Percentiles rank a stretch among this genome's conserved stretches.
Conservation (phyloP, 2,113 vertebrate species). For the Gambusia affinis region DNA sequence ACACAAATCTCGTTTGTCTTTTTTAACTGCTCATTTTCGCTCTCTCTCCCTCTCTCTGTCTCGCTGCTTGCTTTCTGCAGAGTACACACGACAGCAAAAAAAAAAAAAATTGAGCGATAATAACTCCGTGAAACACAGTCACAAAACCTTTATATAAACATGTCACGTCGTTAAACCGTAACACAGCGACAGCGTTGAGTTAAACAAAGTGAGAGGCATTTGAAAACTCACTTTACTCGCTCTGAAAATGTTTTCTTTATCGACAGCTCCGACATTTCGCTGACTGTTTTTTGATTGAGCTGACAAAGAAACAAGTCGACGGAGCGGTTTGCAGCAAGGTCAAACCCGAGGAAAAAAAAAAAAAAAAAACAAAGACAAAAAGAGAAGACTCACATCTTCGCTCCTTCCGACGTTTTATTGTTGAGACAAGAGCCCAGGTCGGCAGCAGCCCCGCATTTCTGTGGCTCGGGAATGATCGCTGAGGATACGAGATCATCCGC, state of each 20-base stretch:
- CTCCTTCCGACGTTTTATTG: conserved; percentile 29
- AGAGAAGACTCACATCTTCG: conserved; percentile 21
- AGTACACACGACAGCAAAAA: conserved; percentile 48
- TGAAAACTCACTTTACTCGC: conserved; percentile 58
- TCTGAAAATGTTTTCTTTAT: conserved; percentile 26
- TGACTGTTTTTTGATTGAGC: conserved; percentile 54
- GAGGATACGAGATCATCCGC: conserved; percentile 68
- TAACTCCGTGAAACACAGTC: conserved; percentile 26
- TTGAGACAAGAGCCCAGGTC: conserved; percentile 58
- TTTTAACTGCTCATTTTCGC: conserved; percentile 35
- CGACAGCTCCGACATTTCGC: conserved; percentile 56
- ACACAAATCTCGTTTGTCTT: neutral
- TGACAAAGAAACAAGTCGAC: conserved; percentile 72
- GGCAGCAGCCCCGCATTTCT: conserved; percentile 35
- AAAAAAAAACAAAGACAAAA: no score
- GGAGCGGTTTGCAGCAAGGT: conserved; percentile 76
- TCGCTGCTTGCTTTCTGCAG: conserved; percentile 55
- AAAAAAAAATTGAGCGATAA: conserved; percentile 27
- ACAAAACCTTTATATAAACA: conserved; percentile 13
- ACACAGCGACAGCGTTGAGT: conserved; percentile 23
- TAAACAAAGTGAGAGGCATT: conserved; percentile 29
- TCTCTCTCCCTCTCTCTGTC: conserved; percentile 5
- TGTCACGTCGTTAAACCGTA: conserved; percentile 14
- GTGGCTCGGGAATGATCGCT: conserved; percentile 26
- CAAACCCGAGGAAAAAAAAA: conserved; percentile 40